A percentile compares a stretch with the other conserved stretches of the same genome.
These are phyloP conservation scores for Nycticorax nycticorax DNA, from an alignment of 2,113 vertebrate genomes.

Conservation along the genomic window DNA sequence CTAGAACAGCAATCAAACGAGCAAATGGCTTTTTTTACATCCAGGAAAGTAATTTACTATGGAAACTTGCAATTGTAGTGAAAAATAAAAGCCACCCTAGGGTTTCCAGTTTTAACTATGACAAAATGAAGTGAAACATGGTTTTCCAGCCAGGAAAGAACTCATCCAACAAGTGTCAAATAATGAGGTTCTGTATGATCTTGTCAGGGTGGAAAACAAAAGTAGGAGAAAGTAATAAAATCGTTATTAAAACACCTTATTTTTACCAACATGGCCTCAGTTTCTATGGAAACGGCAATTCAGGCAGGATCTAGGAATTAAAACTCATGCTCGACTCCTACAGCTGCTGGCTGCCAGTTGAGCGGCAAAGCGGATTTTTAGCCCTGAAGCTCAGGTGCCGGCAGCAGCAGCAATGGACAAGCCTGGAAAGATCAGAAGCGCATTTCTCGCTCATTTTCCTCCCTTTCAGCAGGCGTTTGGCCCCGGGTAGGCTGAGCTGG, in stretches of 20 bases:
- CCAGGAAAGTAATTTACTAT: background rate
- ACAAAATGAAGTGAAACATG: background rate
- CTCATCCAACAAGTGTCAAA: background rate
- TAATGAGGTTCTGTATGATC: background rate
- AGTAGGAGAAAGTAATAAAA: background rate
- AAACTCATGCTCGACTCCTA: background rate
- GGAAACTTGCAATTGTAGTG: background rate
- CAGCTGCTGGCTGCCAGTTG: background rate
- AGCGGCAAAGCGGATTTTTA: background rate
- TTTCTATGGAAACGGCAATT: slow-evolving; percentile 68
- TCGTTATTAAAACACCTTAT: slow-evolving; percentile 9
- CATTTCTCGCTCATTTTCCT: accelerated
- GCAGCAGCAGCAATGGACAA: background rate
- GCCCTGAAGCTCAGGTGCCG: background rate
- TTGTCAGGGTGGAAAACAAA: background rate
- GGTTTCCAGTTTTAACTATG: background rate
- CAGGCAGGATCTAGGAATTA: background rate
- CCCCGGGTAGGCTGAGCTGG: background rate
- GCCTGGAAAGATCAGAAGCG: background rate
- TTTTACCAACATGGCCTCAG: background rate
- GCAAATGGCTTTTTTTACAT: background rate
- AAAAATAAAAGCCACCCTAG: background rate
- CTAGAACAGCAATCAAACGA: background rate
- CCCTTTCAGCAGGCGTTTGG: background rate
- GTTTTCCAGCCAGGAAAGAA: background rate